These are phyloP conservation scores for Heliconius aoede DNA, from an alignment of 2,888 invertebrate genomes.

Conservation along the genomic window DNA sequence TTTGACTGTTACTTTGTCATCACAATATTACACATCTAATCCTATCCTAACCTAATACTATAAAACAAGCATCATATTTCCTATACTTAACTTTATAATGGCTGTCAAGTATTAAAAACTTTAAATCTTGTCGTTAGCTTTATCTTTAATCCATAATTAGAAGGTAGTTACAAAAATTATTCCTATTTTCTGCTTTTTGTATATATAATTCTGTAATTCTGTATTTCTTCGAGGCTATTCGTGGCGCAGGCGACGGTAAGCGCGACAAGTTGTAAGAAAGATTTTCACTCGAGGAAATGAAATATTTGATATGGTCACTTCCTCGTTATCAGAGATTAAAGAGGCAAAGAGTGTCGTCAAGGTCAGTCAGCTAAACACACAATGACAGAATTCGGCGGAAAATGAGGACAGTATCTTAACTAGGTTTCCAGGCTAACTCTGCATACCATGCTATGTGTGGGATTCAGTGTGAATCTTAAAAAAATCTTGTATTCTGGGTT, in stretches of 20 bases:
- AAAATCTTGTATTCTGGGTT: neutral
- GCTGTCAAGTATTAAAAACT: neutral
- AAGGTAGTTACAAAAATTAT: neutral
- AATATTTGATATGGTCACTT: no score
- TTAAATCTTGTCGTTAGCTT: neutral
- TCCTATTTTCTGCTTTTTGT: neutral
- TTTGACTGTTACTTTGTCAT: neutral
- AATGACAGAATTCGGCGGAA: neutral
- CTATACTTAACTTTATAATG: neutral
- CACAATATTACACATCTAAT: neutral
- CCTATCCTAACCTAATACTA: neutral
- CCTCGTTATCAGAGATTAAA: no score
- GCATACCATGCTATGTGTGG: neutral
- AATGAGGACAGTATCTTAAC: neutral
- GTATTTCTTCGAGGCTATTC: no score
- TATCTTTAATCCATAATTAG: neutral
- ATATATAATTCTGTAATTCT: no score
- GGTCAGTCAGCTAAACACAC: no score
- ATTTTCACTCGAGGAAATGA: no score
- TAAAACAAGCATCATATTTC: neutral
- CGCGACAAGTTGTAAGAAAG: no score
- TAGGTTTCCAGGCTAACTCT: neutral
- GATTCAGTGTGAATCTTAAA: neutral
- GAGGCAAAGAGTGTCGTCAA: no score
- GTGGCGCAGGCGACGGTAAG: no score